Base-by-base conservation (phyloP, 2,888 invertebrate genomes). In the Hoplodrina blanda region DNA sequence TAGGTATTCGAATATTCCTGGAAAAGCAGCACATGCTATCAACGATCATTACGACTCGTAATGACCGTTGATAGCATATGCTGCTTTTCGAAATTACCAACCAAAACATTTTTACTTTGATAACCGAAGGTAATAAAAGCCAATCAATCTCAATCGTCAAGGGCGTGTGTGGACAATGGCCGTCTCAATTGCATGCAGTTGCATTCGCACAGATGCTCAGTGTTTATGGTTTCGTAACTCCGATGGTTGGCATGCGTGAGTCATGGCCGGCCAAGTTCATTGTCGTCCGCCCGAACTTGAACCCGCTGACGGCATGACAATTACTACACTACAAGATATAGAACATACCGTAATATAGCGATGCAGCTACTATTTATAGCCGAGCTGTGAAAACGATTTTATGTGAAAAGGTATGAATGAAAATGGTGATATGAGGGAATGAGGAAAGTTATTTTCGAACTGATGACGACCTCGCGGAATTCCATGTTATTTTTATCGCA, bases 181-280 rank as follows among this genome's bases (percentile, higher is more conserved):
- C 76, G 84, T 79, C 84, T 88, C 83, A 79, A 84, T 87, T 81
- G 83, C 83, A 79, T 75, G 80, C 78, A 83, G 85, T 90, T 90
- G 89, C 87, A 90, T 88, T 91, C 87, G 90, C 90, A 90, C 91
- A 92, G 92, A 93, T 92, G 91, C 89, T 80, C 83, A 86, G 85
- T 92, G 93, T 93, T 95, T 94, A 95, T 94, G 94, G 92, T 95
- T 94, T 95, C 94, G 93, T 95, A 95, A 95, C 92, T 90, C 84
- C 87, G 91, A 91, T 91, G 93, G 91, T 89, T 90, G 90, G 91
- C 88, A 91, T 91, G 92, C 90, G 90, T 96, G 95, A 95, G 93
- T 95, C 95, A 95, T 83, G 94, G 93, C 91, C 95, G 92, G 91
- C 94, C 95, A 95, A 95, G 95, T 96, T 96, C 95, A 96, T 94